Evolutionary conservation across 1,140 invertebrate species (phyloP).

Genomic region (Caenorhabditis tropicalis): DNA sequence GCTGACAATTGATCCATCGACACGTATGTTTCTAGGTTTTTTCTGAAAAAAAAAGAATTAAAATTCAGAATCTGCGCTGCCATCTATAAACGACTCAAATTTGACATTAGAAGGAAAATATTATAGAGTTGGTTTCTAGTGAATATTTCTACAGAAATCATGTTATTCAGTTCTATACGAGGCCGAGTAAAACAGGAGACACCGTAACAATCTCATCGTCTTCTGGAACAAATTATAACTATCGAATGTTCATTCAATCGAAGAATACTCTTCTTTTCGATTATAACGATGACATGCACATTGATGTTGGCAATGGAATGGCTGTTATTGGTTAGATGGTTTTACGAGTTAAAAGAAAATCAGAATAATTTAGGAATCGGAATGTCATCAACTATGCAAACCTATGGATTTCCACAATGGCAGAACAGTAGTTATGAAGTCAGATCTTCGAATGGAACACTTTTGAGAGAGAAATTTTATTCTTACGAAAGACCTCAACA

Average conservation of each 20-base stretch:
- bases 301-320: conserved; percentile 21
- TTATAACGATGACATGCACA: conserved; percentile 1
- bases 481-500: not conserved
- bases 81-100: not conserved
- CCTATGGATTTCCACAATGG: conserved; percentile 19
- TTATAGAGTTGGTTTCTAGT: not conserved
- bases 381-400: conserved; percentile 16
- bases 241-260: conserved; percentile 13
- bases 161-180: not conserved
- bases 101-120: not conserved
- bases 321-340: not conserved
- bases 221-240: not conserved
- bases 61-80: not conserved
- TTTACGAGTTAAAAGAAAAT: not conserved
- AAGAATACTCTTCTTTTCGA: not conserved
- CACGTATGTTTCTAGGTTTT: not conserved
- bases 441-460: not conserved
- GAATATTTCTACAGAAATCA: not conserved
- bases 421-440: not conserved
- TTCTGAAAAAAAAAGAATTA: not conserved
- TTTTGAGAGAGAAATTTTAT: not conserved
- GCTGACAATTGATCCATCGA: not conserved
- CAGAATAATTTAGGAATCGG: not conserved
- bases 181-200: not conserved
- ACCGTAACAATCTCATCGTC: not conserved